phyloP scores from a whole-genome alignment of 2,113 vertebrate genomes.

The Caloenas nicobarica region DNA sequence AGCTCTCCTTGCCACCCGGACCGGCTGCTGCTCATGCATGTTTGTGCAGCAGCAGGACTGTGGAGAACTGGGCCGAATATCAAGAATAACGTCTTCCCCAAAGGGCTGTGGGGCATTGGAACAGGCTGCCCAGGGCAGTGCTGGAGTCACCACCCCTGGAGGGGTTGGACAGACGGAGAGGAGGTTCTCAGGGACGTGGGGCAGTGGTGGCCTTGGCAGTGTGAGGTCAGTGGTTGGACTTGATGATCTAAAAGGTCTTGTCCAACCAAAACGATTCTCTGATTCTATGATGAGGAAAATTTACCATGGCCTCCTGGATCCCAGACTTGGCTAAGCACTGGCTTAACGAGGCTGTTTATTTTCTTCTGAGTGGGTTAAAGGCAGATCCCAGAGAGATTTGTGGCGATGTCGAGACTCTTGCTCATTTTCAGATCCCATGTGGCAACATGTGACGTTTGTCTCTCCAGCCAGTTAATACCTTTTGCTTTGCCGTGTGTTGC shows the following conservation, averaged over 20 bases:
- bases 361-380: neutral
- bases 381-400: neutral
- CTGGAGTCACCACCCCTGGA: too few species aligned
- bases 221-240: too few species aligned
- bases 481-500: conserved; percentile 2
- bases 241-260: too few species aligned
- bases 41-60: neutral
- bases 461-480: neutral
- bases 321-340: neutral
- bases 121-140: too few species aligned
- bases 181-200: too few species aligned
- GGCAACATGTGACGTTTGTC: neutral
- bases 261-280: too few species aligned
- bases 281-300: neutral
- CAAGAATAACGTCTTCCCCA: too few species aligned
- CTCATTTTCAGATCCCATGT: neutral
- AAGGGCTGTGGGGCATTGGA: too few species aligned
- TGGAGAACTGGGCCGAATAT: neutral
- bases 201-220: too few species aligned
- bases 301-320: neutral
- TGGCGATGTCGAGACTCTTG: fast-evolving
- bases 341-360: neutral
- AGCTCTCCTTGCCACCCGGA: neutral
- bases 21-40: fast-evolving
- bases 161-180: too few species aligned